phyloP scores from a whole-genome alignment of 2,797 vertebrate species.

The Lates japonicus region DNA sequence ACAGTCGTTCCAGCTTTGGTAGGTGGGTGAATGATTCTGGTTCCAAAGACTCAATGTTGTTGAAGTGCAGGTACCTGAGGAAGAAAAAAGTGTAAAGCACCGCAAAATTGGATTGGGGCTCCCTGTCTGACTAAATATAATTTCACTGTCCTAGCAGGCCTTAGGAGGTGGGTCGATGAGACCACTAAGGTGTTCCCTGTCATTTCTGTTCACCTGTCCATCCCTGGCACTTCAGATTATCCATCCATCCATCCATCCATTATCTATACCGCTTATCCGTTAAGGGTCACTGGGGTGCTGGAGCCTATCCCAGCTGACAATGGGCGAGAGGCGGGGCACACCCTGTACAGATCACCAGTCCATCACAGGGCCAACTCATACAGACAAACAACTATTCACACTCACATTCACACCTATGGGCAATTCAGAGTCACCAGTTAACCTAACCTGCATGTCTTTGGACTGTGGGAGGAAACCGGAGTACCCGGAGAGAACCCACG shows the following conservation, averaged over 20 bases:
- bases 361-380: no score
- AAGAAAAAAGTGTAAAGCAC: slow-evolving; percentile 58
- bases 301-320: no score
- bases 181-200: not conserved
- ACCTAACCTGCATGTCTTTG: no score
- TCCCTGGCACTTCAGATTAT: not conserved
- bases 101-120: slow-evolving; percentile 36
- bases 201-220: slow-evolving; percentile 18
- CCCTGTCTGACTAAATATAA: slow-evolving; percentile 11
- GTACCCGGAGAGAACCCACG: no score
- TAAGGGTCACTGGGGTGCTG: no score
- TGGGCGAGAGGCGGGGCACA: no score
- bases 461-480: no score
- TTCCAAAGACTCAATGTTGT: slow-evolving; percentile 97
- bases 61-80: slow-evolving; percentile 98
- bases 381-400: no score
- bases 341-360: no score
- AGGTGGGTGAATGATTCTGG: slow-evolving; percentile 95
- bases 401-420: no score
- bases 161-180: not conserved
- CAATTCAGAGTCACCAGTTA: no score
- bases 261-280: no score
- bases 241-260: not conserved
- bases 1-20: slow-evolving; percentile 98
- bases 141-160: not conserved